These are phyloP conservation scores for Pongo abelii DNA, from an alignment of 2,113 vertebrate genomes.

Conservation along the genomic window DNA sequence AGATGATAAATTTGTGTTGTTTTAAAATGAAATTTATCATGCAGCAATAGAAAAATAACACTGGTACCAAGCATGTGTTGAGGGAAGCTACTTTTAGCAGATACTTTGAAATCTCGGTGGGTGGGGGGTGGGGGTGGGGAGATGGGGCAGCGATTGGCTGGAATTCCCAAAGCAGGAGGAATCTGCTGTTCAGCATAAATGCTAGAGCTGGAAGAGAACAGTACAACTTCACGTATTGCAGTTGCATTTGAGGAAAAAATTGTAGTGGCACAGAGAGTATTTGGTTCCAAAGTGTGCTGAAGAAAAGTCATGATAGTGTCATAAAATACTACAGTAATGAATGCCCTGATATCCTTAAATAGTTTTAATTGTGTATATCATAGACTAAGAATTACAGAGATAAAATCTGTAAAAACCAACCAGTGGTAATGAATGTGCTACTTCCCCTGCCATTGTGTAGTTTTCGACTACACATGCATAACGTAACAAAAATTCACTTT, in stretches of 20 bases:
- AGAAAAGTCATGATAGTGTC: not conserved
- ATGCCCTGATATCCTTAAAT: not conserved
- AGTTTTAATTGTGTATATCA: not conserved
- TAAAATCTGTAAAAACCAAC: not conserved
- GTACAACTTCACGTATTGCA: not conserved
- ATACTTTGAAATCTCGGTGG: not conserved
- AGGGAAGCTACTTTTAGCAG: not conserved
- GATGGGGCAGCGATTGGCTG: too few relatives aligned
- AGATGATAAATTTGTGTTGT: not conserved
- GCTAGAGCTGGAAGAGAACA: not conserved
- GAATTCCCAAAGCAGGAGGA: not conserved
- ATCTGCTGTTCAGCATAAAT: not conserved
- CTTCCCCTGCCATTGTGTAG: not conserved
- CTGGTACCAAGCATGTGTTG: not conserved
- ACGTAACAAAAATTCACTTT: not conserved
- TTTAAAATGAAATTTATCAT: not conserved
- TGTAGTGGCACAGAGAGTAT: not conserved
- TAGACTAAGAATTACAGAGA: not conserved
- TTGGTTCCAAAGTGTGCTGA: not conserved
- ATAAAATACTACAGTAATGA: not conserved
- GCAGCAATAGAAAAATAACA: not conserved
- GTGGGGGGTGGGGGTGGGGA: accelerated
- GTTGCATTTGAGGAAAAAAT: not conserved
- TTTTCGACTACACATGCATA: not conserved
- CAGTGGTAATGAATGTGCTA: not conserved